phyloP scores from a whole-genome alignment of 1,140 invertebrate genomes.

The Pomacea maculata region DNA sequence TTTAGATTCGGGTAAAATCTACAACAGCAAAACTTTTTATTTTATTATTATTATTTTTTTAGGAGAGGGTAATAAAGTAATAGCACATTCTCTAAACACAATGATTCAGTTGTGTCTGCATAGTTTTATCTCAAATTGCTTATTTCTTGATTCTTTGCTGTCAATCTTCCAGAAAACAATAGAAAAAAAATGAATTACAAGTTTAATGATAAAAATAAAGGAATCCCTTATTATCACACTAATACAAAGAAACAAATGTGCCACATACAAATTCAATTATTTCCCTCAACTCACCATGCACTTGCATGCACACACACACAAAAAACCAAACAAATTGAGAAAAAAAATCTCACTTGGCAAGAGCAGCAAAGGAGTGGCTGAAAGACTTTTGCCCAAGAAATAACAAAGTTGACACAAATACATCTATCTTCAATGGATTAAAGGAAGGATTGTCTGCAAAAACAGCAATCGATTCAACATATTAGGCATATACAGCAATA shows the following conservation, averaged over 20 bases:
- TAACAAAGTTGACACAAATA: slow-evolving; percentile 94
- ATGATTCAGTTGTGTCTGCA: too few species aligned
- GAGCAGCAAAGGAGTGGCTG: slow-evolving; percentile 96
- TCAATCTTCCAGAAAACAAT: too few species aligned
- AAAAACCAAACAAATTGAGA: too few species aligned
- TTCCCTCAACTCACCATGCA: too few species aligned
- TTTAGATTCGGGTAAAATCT: slow-evolving; percentile 93
- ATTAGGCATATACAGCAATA: too few species aligned
- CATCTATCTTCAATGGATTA: slow-evolving; percentile 94
- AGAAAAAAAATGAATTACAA: background rate
- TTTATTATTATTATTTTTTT: background rate
- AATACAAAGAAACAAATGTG: too few species aligned
- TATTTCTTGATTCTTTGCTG: too few species aligned
- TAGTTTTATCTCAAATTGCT: too few species aligned
- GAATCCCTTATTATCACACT: background rate
- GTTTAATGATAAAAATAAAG: background rate
- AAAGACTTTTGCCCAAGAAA: slow-evolving; percentile 96
- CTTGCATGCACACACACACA: too few species aligned
- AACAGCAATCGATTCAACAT: background rate
- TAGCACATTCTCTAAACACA: too few species aligned
- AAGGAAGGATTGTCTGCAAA: slow-evolving; percentile 54
- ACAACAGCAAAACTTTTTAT: slow-evolving; percentile 22
- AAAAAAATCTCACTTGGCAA: slow-evolving; percentile 78
- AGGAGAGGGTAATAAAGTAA: background rate
- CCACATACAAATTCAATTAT: too few species aligned